Evolutionary conservation across 2,113 vertebrate species (phyloP), one percentile per base, ranked within the genome.

Genomic region (Acrocephalus kingi): DNA sequence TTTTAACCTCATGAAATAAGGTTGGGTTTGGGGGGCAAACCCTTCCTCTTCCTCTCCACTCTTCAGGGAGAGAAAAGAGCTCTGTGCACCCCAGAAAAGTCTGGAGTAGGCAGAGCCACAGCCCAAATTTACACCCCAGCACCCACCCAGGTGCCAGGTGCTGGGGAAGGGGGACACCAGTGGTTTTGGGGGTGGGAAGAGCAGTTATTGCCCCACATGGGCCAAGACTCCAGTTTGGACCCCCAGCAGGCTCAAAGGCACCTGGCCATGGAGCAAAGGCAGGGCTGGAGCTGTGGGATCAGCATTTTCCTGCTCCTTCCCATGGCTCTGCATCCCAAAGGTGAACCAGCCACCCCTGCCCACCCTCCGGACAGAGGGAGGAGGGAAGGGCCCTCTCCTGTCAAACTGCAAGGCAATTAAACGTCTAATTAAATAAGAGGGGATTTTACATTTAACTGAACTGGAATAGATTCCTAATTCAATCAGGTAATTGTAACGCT

Each of bases 361-460:
- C 20, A 51, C 49, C 66, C 31, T 63, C 73, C 0, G 11, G 24
- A 72, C 20, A 35, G 18, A 31, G 43, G 55, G 54, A 81, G 91
- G 81, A 68, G 55, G 12, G 51, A 66, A 3, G 59, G 61, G 63
- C 63, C 68, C 81, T 75, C 79, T 91, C 92, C 68, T 20, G 48
- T 92, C 95, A 92, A 74, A 86, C n/a, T 39, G 83, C 94, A 64
- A 90, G 73, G 94, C 90, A 96, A 96, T 96, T 96, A 93, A 96
- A 96, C 4, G 4, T 96, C 94, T 96, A 96, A 97, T 96, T 93
- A 97, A 97, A 93, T 93, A 94, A 96, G 94, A 84, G 90, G 86
- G 68, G 78, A 56, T 96, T 95, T 96, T 96, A 94, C 94, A 96
- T 93, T 74, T 20, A 96, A 78, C 96, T 68, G 90, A 93, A 93